A percentile compares a stretch with the other conserved stretches of the same genome.
These are phyloP conservation scores for Pelmatolapia mariae DNA, from an alignment of 2,113 vertebrate species.

Conservation along the genomic window DNA sequence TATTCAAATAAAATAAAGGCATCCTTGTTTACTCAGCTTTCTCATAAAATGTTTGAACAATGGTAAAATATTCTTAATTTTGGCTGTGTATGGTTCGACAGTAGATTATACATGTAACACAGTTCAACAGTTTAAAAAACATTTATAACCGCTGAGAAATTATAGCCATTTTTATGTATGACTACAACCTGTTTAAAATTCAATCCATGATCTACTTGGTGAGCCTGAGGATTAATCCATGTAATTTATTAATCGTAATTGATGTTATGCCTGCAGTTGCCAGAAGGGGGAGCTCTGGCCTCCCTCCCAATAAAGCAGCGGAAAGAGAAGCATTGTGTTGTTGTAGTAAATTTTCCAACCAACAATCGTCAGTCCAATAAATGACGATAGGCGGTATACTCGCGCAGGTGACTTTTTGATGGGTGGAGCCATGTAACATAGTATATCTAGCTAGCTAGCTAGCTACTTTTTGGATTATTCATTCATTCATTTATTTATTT, in stretches of 20 bases:
- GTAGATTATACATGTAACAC: neutral
- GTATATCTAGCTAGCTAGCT: too few species aligned
- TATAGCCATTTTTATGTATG: neutral
- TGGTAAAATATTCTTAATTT: accelerated
- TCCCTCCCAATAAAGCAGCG: neutral
- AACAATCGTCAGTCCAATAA: neutral
- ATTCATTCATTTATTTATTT: neutral
- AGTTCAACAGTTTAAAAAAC: neutral
- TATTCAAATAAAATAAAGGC: neutral
- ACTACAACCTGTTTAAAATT: neutral
- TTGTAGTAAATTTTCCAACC: neutral
- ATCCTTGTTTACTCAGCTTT: neutral
- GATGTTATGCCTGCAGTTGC: accelerated
- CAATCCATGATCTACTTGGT: neutral
- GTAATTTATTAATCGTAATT: accelerated
- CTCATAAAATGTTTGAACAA: neutral
- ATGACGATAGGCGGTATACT: accelerated
- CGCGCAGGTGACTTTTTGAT: neutral
- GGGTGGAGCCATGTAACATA: neutral
- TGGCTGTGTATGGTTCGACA: neutral
- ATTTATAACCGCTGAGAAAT: neutral
- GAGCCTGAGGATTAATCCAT: neutral
- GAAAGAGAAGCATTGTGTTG: neutral
- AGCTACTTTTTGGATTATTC: neutral
- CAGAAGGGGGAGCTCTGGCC: neutral